A percentile compares a stretch with the other conserved stretches of the same genome.
These are phyloP conservation scores for Istiophorus platypterus DNA, from an alignment of 2,113 vertebrate species.

Conservation along the genomic window DNA sequence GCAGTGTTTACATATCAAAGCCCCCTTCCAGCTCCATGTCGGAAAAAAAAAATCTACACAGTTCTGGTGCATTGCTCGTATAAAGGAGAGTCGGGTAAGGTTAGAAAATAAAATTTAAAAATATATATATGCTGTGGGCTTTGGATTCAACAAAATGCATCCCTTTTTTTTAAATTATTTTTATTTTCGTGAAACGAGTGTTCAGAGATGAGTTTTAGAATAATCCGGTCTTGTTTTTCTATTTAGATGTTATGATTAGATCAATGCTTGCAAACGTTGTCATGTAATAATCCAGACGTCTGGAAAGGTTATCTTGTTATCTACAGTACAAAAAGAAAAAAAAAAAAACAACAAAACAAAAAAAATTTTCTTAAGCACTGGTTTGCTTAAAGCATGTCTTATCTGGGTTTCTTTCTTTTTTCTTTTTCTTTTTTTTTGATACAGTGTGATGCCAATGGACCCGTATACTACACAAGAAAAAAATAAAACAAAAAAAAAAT, in stretches of 20 bases:
- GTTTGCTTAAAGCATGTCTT: conserved; percentile 76
- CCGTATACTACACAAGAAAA: conserved; percentile 49
- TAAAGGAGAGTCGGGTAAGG: conserved; percentile 41
- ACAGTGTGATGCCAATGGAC: conserved; percentile 64
- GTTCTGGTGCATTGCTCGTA: conserved; percentile 56
- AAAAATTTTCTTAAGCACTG: conserved; percentile 51
- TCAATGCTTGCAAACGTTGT: conserved; percentile 78
- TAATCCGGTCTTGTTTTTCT: conserved; percentile 75
- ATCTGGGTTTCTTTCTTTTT: no score
- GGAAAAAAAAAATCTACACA: conserved; percentile 10
- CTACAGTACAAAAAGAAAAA: conserved; percentile 50
- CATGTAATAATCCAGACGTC: conserved; percentile 75
- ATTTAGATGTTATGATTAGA: conserved; percentile 77
- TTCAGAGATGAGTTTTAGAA: conserved; percentile 64
- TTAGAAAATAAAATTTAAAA: neutral
- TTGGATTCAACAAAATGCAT: conserved; percentile 53
- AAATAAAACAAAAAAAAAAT: conserved; percentile 36
- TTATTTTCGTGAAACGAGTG: conserved; percentile 52
- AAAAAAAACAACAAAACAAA: conserved; percentile 25
- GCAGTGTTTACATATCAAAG: conserved; percentile 60
- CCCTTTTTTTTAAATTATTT: conserved; percentile 29
- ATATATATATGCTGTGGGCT: conserved; percentile 5
- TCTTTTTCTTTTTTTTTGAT: no score
- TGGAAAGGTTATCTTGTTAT: conserved; percentile 69
- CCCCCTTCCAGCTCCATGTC: conserved; percentile 44